Percentiles rank a stretch among this genome's conserved stretches.
These are phyloP conservation scores for Tinea pellionella DNA, from an alignment of 2,888 invertebrate genomes.

Conservation along the genomic window DNA sequence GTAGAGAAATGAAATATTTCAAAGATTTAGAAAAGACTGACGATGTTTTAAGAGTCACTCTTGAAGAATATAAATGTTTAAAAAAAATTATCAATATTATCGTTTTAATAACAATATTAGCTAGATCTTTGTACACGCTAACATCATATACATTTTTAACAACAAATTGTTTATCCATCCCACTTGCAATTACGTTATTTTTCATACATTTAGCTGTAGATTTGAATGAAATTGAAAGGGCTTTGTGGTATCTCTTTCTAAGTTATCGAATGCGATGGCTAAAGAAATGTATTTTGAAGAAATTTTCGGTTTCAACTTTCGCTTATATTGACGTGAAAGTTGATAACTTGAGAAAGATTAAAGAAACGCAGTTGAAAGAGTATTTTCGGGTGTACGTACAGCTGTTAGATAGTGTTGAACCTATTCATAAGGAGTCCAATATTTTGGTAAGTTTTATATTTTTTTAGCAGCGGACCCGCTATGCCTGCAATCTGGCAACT, in stretches of 20 bases:
- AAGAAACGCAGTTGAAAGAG: background rate
- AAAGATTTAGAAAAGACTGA: background rate
- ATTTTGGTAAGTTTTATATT: constrained; percentile 6
- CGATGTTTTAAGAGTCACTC: background rate
- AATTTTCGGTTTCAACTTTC: background rate
- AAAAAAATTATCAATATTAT: background rate
- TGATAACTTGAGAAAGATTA: background rate
- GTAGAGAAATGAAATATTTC: background rate
- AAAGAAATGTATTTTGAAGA: background rate
- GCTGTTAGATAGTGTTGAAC: background rate
- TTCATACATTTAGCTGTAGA: constrained; percentile 5
- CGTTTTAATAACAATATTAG: background rate
- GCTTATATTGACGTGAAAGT: background rate
- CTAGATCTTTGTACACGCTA: background rate
- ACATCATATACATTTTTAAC: background rate
- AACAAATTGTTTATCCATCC: background rate
- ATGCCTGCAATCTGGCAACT: too few species aligned
- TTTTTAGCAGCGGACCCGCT: too few species aligned
- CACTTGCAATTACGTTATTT: background rate
- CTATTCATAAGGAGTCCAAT: background rate
- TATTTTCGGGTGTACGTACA: background rate
- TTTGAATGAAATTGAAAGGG: background rate
- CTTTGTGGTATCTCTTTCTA: background rate
- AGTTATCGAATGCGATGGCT: background rate
- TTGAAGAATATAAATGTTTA: background rate